A percentile compares a stretch with the other conserved stretches of the same genome.
Conservation (phyloP, 2,113 vertebrate genomes). For the Aspiorhynchus laticeps region DNA sequence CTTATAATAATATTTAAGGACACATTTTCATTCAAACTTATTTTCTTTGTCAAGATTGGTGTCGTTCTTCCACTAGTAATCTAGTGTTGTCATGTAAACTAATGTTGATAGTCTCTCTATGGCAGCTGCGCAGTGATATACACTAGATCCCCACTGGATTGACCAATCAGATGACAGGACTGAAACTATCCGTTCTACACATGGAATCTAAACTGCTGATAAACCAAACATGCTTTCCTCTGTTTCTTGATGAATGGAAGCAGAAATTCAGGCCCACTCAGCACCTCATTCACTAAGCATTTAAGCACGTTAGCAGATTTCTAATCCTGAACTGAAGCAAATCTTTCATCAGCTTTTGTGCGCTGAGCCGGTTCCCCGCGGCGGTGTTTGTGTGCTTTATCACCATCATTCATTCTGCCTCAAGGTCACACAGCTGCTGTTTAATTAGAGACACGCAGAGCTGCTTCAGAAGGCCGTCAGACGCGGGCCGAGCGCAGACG, state of each 20-base stretch:
- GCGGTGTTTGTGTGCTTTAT: constrained; percentile 10
- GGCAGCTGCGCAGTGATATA: not conserved
- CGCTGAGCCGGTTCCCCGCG: not conserved
- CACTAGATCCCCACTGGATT: not conserved
- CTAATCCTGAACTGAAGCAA: constrained; percentile 1
- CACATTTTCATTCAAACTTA: not conserved
- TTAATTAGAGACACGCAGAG: constrained; percentile 31
- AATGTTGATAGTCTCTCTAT: not conserved
- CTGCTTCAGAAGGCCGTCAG: constrained; percentile 4
- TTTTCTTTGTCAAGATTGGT: not conserved
- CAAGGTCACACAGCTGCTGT: constrained; percentile 22
- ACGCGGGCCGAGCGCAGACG: not conserved
- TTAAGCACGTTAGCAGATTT: constrained; percentile 31
- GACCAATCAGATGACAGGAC: not conserved
- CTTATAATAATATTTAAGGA: not conserved
- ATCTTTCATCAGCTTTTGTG: constrained; percentile 13
- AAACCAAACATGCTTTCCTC: not conserved
- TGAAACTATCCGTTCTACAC: not conserved
- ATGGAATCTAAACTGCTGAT: not conserved
- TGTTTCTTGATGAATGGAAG: constrained; percentile 1
- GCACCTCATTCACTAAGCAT: not conserved
- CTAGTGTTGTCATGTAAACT: not conserved
- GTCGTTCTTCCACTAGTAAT: not conserved
- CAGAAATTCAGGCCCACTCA: not conserved
- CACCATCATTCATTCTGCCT: constrained; percentile 10